A percentile compares a stretch with the other conserved stretches of the same genome.
Evolutionary conservation across 2,888 invertebrate genomes (phyloP).

Genomic region (Euplagia quadripunctaria): DNA sequence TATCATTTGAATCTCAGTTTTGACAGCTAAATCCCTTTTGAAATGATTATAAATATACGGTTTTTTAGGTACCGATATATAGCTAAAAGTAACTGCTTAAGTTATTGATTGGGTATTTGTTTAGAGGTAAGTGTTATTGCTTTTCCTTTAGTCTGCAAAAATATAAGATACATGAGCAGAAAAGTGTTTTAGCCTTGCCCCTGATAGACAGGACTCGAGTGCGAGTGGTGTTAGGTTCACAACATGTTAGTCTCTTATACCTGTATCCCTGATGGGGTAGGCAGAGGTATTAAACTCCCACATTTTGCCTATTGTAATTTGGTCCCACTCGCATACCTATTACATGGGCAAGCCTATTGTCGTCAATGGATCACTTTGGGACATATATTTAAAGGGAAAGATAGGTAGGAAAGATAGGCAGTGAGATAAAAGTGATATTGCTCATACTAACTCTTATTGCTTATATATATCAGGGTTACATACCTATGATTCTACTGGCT

Average conservation of each 20-base stretch:
- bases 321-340: too few relatives aligned
- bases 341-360: too few relatives aligned
- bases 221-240: neutral
- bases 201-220: too few relatives aligned
- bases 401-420: too few relatives aligned
- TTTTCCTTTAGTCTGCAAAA: neutral
- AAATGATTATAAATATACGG: neutral
- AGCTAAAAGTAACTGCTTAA: neutral
- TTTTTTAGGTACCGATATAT: neutral
- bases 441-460: too few relatives aligned
- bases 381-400: too few relatives aligned
- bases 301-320: too few relatives aligned
- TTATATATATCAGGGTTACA: too few relatives aligned
- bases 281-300: too few relatives aligned
- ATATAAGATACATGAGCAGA: neutral
- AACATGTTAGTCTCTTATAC: neutral
- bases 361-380: too few relatives aligned
- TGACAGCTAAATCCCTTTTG: neutral
- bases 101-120: neutral
- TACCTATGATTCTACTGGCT: neutral
- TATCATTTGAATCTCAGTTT: constrained; percentile 4
- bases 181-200: neutral
- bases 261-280: too few relatives aligned
- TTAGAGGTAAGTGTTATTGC: neutral
- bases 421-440: too few relatives aligned